phyloP scores from a whole-genome alignment of 2,797 vertebrate genomes.

The Cuculus canorus region DNA sequence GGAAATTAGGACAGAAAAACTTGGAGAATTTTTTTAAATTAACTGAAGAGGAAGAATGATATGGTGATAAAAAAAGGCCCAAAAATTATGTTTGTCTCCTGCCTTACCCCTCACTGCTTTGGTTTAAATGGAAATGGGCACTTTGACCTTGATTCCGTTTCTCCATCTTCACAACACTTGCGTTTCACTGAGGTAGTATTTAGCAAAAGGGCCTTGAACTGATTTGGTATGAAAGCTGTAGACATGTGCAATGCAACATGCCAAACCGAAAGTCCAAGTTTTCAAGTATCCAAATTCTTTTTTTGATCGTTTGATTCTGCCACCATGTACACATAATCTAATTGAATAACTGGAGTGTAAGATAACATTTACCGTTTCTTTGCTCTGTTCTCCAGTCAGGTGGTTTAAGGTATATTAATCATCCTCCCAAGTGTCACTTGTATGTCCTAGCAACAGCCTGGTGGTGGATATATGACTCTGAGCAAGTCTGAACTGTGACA shows the following conservation, averaged over 20 bases:
- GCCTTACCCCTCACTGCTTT: neutral
- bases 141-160: neutral
- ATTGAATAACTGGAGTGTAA: neutral
- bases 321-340: neutral
- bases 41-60: neutral
- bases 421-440: neutral
- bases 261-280: neutral
- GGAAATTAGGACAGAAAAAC: neutral
- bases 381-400: neutral
- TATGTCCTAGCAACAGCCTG: neutral
- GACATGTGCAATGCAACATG: neutral
- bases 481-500: neutral
- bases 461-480: neutral
- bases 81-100: neutral
- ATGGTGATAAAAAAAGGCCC: neutral
- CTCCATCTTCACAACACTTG: neutral
- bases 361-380: neutral
- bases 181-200: neutral
- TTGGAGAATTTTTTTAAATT: neutral
- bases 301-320: neutral
- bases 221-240: neutral
- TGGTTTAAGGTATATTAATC: neutral
- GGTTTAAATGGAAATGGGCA: neutral
- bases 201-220: neutral
- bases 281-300: neutral